Base-by-base conservation (phyloP, 2,888 invertebrate species). In the Stenchaetothrips biformis region DNA sequence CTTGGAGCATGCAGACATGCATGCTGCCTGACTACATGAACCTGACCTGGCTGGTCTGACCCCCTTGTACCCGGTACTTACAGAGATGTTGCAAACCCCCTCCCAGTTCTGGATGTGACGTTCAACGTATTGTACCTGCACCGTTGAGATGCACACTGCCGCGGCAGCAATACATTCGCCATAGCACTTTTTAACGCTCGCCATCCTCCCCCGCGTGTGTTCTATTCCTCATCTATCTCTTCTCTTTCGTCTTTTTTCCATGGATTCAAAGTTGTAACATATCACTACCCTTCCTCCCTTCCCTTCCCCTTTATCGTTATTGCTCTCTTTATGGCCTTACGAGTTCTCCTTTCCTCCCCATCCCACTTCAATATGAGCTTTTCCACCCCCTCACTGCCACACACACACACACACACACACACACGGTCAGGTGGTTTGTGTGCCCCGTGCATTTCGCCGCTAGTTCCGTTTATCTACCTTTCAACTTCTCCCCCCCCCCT, bases 401-500 rank as follows among this genome's bases (percentile, higher is more conserved):
- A 7, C 37, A 37, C 37, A 37, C 37, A 37, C 37, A 37, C 37
- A 1, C 37, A 4, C 37, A 4, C 37, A 4, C 37, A 4, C 37
- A 4, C 37, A 37, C 37, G 4, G 37, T 37, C 37, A 37, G 67
- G 67, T 25, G 67, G 67, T 74, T 74, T 74, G 59, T 18, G 67
- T 25, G 67, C 67, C 53, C 53, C 18, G 59, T 16, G 67, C 67
- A 74, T 74, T 59, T 16, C 59, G 37, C 37, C 37, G 59, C 59
- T 59, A 74, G 67, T 74, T 74, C 67, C 67, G 67, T 74, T 74
- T 74, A 74, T 74, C 67, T 74, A 74, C 67, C 67, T 74, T 74
- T 74, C 67, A 74, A 74, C 25, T 74, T 74, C 67, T 7, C 67
- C 67, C 67, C 21, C 25, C 7, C 67, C 2, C 67, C 25, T 67